A percentile compares a stretch with the other conserved stretches of the same genome.
Conservation (phyloP, 2,888 invertebrate genomes). For the Nesidiocoris tenuis region DNA sequence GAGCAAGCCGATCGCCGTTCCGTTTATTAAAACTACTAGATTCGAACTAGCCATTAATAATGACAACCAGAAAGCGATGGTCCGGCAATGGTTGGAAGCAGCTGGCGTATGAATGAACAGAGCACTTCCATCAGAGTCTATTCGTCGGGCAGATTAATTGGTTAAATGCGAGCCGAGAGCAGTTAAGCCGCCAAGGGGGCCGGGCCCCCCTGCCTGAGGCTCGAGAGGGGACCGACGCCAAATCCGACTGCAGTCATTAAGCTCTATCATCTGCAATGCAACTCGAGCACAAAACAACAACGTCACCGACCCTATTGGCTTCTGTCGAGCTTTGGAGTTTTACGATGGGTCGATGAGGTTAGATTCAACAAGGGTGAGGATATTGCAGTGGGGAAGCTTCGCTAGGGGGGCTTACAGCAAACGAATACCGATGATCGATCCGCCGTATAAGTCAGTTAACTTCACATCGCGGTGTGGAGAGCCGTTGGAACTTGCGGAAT, state of each 20-base stretch:
- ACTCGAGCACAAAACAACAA: slow-evolving; percentile 6
- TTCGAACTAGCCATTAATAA: no score
- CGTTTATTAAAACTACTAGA: no score
- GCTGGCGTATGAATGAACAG: neutral
- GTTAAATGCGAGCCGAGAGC: neutral
- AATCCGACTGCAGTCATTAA: neutral
- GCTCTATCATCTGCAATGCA: neutral
- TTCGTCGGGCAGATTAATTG: neutral
- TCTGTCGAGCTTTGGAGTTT: neutral
- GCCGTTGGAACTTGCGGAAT: no score
- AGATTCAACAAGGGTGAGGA: neutral
- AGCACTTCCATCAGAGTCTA: neutral
- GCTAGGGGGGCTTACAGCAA: neutral
- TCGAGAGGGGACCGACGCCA: neutral
- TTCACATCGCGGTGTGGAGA: no score
- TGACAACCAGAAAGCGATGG: no score
- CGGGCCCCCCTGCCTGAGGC: neutral
- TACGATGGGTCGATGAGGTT: neutral
- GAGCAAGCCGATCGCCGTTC: no score
- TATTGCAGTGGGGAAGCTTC: neutral
- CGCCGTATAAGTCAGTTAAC: no score
- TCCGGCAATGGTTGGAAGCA: no score
- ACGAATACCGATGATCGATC: no score
- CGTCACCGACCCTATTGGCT: neutral
- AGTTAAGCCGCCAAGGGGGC: neutral